Evolutionary conservation across 2,113 vertebrate species (phyloP).

Genomic region (Oncorhynchus kisutch): DNA sequence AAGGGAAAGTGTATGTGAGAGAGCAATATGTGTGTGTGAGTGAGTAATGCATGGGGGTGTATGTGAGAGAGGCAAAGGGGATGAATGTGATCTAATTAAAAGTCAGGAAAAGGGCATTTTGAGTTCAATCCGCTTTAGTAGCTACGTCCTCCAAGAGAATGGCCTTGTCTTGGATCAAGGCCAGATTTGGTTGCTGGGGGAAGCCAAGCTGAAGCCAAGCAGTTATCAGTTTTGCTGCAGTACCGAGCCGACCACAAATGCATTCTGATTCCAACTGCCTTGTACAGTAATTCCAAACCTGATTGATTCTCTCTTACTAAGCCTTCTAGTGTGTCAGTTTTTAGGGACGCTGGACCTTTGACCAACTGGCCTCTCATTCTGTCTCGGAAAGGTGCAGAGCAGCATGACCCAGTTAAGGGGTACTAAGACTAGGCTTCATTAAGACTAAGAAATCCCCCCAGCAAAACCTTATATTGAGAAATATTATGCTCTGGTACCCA

Average conservation of each 20-base stretch:
- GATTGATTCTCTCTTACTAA: conserved; percentile 68
- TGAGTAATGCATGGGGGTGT: conserved; percentile 4
- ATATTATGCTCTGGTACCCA: neutral
- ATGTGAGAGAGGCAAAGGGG: neutral
- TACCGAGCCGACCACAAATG: conserved; percentile 70
- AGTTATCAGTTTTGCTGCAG: conserved; percentile 84
- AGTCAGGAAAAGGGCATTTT: conserved; percentile 9
- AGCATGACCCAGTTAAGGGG: conserved; percentile 73
- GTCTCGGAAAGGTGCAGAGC: conserved; percentile 87
- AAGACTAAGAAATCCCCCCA: too few species aligned
- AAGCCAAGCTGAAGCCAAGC: neutral
- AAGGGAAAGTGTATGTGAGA: neutral
- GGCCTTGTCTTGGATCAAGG: neutral
- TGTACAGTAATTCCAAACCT: conserved; percentile 71
- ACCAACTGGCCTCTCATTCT: conserved; percentile 96
- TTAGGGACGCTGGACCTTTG: conserved; percentile 99
- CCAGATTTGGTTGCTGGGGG: neutral
- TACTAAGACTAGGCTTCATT: neutral
- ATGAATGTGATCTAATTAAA: neutral
- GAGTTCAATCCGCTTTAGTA: neutral
- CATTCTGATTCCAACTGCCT: conserved; percentile 74
- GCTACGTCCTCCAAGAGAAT: neutral
- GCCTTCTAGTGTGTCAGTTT: conserved; percentile 87
- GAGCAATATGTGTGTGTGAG: too few species aligned
- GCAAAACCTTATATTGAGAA: neutral